These are phyloP conservation scores for Sorex maritimensis DNA, from an alignment of 2,797 vertebrate genomes.

Conservation along the genomic window DNA sequence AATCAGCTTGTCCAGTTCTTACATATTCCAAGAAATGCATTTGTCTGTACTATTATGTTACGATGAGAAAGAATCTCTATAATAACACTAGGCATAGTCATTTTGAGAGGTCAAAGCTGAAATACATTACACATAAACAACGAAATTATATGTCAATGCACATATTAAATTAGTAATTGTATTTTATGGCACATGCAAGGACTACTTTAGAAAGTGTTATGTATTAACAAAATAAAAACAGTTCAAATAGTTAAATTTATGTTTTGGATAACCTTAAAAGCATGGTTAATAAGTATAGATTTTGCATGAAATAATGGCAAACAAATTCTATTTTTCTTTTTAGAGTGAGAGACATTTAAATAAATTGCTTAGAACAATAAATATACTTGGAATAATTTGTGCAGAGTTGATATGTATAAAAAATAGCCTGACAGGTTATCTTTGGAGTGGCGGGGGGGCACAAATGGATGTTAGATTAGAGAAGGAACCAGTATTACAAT, in stretches of 20 bases:
- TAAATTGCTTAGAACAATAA: neutral
- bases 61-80: neutral
- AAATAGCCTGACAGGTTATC: too few relatives aligned
- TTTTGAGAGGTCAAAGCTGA: neutral
- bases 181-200: neutral
- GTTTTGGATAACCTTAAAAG: neutral
- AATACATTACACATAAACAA: neutral
- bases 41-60: neutral
- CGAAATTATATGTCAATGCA: neutral
- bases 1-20: neutral
- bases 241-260: neutral
- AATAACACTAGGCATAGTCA: neutral
- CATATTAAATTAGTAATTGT: neutral
- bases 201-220: neutral
- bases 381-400: neutral
- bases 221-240: too few relatives aligned
- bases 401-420: neutral
- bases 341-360: too few relatives aligned
- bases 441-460: neutral
- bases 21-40: neutral
- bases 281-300: neutral
- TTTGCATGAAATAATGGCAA: neutral
- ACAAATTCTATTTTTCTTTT: too few relatives aligned
- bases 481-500: too few relatives aligned
- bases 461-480: too few relatives aligned